Conservation (phyloP, 1,140 invertebrate genomes). For the Meloidogyne hapla region DNA sequence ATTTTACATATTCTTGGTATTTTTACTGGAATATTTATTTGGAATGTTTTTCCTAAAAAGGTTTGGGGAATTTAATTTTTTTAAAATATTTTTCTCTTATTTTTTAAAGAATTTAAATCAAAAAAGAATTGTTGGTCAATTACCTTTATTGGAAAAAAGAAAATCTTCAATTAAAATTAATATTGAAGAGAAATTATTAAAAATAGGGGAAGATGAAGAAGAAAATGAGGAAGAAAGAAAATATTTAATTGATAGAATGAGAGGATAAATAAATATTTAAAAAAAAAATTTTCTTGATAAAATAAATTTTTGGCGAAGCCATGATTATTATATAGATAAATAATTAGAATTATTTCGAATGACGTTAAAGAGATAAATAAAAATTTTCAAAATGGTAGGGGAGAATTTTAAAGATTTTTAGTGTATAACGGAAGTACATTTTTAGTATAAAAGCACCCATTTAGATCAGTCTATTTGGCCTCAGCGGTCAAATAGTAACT, state of each 20-base stretch:
- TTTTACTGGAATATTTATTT: slow-evolving; percentile 29
- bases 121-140: background rate
- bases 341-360: too few relatives aligned
- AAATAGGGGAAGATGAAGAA: background rate
- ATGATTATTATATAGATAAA: too few relatives aligned
- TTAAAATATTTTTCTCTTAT: background rate
- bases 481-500: too few relatives aligned
- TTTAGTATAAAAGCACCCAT: too few relatives aligned
- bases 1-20: slow-evolving; percentile 27
- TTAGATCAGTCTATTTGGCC: too few relatives aligned
- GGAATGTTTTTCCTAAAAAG: slow-evolving; percentile 31
- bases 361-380: too few relatives aligned
- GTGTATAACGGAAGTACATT: too few relatives aligned
- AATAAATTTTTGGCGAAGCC: too few relatives aligned
- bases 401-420: too few relatives aligned
- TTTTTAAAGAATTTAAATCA: background rate
- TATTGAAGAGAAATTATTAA: background rate
- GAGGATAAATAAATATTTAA: background rate
- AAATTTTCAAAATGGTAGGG: too few relatives aligned
- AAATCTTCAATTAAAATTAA: background rate
- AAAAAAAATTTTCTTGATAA: background rate
- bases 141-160: background rate
- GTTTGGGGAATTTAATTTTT: background rate
- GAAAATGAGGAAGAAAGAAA: background rate
- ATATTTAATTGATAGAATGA: background rate